phyloP scores from a whole-genome alignment of 2,797 vertebrate genomes.

The Lerista edwardsae region DNA sequence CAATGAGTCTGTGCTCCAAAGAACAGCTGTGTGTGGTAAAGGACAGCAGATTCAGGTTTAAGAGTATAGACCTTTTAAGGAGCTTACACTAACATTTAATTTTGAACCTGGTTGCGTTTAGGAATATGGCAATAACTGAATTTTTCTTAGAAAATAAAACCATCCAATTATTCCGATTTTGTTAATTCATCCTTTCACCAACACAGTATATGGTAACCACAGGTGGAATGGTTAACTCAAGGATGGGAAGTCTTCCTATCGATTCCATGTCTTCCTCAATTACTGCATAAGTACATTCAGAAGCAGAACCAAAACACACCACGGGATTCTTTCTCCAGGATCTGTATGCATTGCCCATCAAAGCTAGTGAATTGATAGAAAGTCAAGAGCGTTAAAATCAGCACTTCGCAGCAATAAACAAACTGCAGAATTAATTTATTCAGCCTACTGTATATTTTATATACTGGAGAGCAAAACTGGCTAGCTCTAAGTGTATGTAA shows the following conservation, averaged over 20 bases:
- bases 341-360: slow-evolving; percentile 18
- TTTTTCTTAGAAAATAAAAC: neutral
- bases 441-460: neutral
- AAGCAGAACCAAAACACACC: neutral
- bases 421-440: slow-evolving; percentile 15
- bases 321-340: slow-evolving; percentile 5
- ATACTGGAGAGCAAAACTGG: neutral
- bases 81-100: neutral
- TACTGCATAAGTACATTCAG: slow-evolving; percentile 4
- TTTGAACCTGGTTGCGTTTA: neutral
- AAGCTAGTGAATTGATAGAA: slow-evolving; percentile 32
- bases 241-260: neutral
- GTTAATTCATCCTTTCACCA: neutral
- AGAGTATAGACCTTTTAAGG: neutral
- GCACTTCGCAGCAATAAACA: neutral
- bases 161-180: neutral
- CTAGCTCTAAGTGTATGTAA: neutral
- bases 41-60: neutral
- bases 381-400: slow-evolving; percentile 24
- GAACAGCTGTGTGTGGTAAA: neutral
- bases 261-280: neutral
- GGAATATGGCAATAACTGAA: neutral
- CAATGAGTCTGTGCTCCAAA: neutral
- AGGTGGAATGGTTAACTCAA: neutral
- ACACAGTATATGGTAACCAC: neutral